Evolutionary conservation across 2,797 vertebrate species (phyloP), one percentile per base, ranked within the genome.

Genomic region (Paedocypris micromegethes): DNA sequence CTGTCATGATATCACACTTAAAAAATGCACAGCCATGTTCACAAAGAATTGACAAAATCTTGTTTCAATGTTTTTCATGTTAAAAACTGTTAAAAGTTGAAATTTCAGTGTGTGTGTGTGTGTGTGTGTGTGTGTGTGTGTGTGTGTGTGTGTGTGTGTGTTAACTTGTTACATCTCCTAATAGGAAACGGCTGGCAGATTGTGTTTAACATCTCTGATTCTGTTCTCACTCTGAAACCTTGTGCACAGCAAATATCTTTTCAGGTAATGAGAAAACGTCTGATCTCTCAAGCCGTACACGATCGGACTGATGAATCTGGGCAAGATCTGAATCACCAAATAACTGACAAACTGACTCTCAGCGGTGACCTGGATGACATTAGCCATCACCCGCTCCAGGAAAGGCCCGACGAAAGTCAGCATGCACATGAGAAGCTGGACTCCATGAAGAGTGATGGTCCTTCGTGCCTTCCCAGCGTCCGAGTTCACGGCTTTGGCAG

Each of bases 361-460:
- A 0, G 73, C 47, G 23, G 79, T 63, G 0, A 43, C 69, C 0
- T 86, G 88, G 52, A 88, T 87, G 58, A 82, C 73, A 0, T 77
- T 59, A 0, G 6, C 70, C 2, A 89, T 77, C 3, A 83, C 3
- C 0, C 78, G 2, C 70, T 89, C 87, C 54, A 90, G 65, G 0
- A 77, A 84, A 1, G 86, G 86, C 1, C 83, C 85, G 56, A 88
- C 65, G 72, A 89, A 90, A 40, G 86, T 86, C 2, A 88, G 83
- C 83, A 90, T 75, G 73, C 88, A 90, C 85, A 90, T 87, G 61
- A 83, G 77, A 40, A 89, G 83, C 83, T 90, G 88, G 3, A 54
- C 77, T 0, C 85, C 88, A 6, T 90, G 89, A 0, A 89, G 81
- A 38, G 88, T 75, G 80, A 90, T 88, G 74, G 89, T 89, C 74